phyloP scores from a whole-genome alignment of 1,140 invertebrate species.

The Lepidostoma basale region DNA sequence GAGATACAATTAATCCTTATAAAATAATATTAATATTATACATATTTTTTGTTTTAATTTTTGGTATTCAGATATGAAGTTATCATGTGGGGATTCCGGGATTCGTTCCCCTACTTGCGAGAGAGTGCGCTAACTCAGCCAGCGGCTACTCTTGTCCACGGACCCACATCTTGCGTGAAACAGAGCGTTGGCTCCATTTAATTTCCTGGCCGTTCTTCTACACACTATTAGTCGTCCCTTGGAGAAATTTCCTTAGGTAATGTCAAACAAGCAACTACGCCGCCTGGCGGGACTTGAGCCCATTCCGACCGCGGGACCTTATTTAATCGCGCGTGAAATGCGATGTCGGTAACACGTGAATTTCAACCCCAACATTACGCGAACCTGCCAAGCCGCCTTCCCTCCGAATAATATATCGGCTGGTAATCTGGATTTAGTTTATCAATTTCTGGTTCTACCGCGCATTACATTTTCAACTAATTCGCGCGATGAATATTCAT shows the following conservation, averaged over 20 bases:
- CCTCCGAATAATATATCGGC: background rate
- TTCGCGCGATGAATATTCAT: too few relatives aligned
- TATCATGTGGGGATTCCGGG: too few relatives aligned
- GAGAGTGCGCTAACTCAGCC: too few relatives aligned
- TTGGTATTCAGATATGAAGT: too few relatives aligned
- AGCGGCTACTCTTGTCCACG: too few relatives aligned
- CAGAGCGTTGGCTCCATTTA: constrained; percentile 3
- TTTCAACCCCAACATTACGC: constrained; percentile 4
- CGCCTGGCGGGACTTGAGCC: background rate
- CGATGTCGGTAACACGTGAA: constrained; percentile 18
- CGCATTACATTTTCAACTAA: too few relatives aligned
- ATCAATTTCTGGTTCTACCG: too few relatives aligned
- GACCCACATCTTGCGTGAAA: background rate
- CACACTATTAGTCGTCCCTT: constrained; percentile 9
- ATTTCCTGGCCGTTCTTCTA: constrained; percentile 10
- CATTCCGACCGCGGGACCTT: background rate
- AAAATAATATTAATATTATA: too few relatives aligned
- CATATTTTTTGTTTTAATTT: too few relatives aligned
- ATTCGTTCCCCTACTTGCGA: too few relatives aligned
- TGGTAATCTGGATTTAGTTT: background rate
- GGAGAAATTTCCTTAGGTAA: constrained; percentile 15
- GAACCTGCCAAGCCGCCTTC: background rate
- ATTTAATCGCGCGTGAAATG: constrained; percentile 17
- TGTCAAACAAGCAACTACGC: background rate
- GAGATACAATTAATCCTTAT: too few relatives aligned